A percentile compares a stretch with the other conserved stretches of the same genome.
These are phyloP conservation scores for Drosophila repleta DNA, from an alignment of 1,140 invertebrate genomes.

Conservation along the genomic window DNA sequence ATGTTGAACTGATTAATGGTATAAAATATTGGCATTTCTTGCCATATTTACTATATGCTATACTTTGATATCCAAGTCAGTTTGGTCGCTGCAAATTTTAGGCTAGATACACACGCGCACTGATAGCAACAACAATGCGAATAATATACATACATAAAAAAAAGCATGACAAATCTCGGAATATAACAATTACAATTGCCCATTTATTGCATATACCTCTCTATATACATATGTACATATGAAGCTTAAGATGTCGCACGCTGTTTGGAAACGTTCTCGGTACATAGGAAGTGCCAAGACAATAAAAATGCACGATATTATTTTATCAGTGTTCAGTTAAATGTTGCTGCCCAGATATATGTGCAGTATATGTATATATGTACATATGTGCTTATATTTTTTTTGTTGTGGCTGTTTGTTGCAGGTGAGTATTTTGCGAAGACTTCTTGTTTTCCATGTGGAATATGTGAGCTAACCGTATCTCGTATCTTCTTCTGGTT, in stretches of 20 bases:
- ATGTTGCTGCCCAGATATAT: slow-evolving; percentile 11
- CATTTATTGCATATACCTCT: slow-evolving; percentile 10
- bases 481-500: slow-evolving; percentile 77
- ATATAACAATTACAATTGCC: slow-evolving; percentile 28
- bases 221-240: slow-evolving; percentile 4
- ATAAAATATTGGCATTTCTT: neutral
- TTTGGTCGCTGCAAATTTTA: slow-evolving; percentile 8
- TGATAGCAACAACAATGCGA: slow-evolving; percentile 50
- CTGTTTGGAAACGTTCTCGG: slow-evolving; percentile 41
- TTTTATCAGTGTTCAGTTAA: slow-evolving; percentile 58
- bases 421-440: slow-evolving; percentile 73
- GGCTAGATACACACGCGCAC: slow-evolving; percentile 44
- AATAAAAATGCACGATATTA: slow-evolving; percentile 64
- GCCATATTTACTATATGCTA: too few relatives aligned
- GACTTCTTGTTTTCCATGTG: slow-evolving; percentile 68
- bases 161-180: slow-evolving; percentile 58
- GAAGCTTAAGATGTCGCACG: slow-evolving; percentile 41
- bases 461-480: slow-evolving; percentile 67
- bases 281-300: slow-evolving; percentile 51
- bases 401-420: slow-evolving; percentile 57
- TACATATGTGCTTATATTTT: neutral
- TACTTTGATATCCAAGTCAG: slow-evolving; percentile 4
- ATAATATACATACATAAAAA: slow-evolving; percentile 29
- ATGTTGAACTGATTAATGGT: neutral
- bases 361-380: neutral